Evolutionary conservation across 2,888 invertebrate species (phyloP).

Genomic region (Thymelicus sylvestris): DNA sequence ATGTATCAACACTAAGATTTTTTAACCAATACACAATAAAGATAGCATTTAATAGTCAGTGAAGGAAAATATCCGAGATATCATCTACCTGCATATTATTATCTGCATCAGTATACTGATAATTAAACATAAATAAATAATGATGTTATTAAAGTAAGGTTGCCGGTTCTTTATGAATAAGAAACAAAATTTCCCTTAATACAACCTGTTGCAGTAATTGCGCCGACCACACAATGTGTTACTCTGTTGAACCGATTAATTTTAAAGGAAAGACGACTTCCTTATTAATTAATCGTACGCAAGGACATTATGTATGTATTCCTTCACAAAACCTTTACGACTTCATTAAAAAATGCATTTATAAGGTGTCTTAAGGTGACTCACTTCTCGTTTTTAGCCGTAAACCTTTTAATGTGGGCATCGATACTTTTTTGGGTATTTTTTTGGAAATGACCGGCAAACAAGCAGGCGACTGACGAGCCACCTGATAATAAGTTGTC

Average conservation of each 20-base stretch:
- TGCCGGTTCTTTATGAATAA: constrained; percentile 7
- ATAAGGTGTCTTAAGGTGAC: constrained; percentile 20
- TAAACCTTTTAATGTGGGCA: not conserved
- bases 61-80: too few relatives aligned
- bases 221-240: constrained; percentile 30
- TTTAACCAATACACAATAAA: too few relatives aligned
- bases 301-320: constrained; percentile 27
- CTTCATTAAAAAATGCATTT: constrained; percentile 19
- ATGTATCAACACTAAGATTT: too few relatives aligned
- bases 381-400: constrained; percentile 1
- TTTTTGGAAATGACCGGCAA: not conserved
- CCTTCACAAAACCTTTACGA: constrained; percentile 25
- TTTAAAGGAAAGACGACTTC: constrained; percentile 30
- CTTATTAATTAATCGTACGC: constrained; percentile 27
- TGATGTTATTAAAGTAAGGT: constrained; percentile 7
- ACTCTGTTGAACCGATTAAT: constrained; percentile 25
- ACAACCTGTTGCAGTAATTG: constrained; percentile 25
- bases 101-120: not conserved
- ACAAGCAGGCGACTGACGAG: too few relatives aligned
- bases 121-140: not conserved
- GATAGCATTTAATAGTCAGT: too few relatives aligned
- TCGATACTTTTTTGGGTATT: not conserved
- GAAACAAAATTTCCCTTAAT: constrained; percentile 26
- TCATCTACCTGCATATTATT: not conserved
- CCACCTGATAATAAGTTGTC: too few relatives aligned